These are phyloP conservation scores for Chrysolophus pictus DNA, from an alignment of 2,797 vertebrate genomes.

Conservation along the genomic window DNA sequence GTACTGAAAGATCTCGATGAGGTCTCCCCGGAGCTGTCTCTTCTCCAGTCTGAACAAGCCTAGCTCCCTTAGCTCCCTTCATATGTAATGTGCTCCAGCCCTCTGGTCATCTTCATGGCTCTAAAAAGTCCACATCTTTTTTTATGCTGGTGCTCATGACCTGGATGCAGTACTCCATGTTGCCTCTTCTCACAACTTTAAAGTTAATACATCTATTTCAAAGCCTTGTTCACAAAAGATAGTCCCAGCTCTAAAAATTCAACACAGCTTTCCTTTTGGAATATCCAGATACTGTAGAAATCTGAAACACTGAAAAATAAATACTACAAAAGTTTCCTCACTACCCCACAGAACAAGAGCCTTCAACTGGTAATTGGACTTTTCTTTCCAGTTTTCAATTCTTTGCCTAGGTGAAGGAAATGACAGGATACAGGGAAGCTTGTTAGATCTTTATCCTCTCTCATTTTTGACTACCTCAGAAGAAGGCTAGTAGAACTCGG, in stretches of 20 bases:
- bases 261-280: not conserved
- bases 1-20: too few relatives aligned
- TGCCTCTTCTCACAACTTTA: not conserved
- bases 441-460: not conserved
- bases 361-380: not conserved
- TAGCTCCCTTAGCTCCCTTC: not conserved
- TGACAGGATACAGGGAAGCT: not conserved
- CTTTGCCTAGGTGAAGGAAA: not conserved
- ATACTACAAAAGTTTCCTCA: not conserved
- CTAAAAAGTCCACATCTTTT: too few relatives aligned
- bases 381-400: not conserved
- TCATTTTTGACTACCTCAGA: not conserved
- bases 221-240: not conserved
- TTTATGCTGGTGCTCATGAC: too few relatives aligned
- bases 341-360: not conserved
- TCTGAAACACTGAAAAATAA: not conserved
- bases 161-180: too few relatives aligned
- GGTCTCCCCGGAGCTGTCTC: too few relatives aligned
- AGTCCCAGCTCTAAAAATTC: not conserved
- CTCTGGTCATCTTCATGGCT: too few relatives aligned
- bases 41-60: not conserved
- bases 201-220: not conserved
- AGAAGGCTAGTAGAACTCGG: not conserved
- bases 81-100: too few relatives aligned
- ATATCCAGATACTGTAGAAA: not conserved